Conservation (phyloP, 2,888 invertebrate species). For the Pristionchus fissidentatus region DNA sequence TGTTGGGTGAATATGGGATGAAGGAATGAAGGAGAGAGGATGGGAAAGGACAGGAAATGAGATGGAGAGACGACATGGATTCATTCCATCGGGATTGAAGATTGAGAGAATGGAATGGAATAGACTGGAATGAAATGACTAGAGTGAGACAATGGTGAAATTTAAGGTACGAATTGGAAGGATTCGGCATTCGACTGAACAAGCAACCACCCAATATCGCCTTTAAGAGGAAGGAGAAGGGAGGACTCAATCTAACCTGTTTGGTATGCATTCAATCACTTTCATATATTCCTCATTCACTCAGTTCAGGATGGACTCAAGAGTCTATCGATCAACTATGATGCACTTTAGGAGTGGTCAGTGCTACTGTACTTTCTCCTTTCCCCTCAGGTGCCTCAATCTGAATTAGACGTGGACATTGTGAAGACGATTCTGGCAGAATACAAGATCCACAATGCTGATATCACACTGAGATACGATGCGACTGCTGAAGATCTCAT, state of each 20-base stretch:
- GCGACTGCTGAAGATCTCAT: constrained; percentile 97
- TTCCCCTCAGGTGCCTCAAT: constrained; percentile 84
- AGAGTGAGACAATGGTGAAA: neutral
- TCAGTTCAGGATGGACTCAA: neutral
- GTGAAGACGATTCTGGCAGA: constrained; percentile 96
- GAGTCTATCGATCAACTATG: neutral
- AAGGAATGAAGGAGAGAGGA: neutral
- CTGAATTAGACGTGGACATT: constrained; percentile 92
- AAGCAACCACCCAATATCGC: constrained; percentile 97
- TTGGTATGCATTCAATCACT: constrained; percentile 82
- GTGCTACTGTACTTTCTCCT: neutral
- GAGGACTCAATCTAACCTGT: constrained; percentile 93
- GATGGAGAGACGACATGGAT: neutral
- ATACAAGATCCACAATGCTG: constrained; percentile 98
- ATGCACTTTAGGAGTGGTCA: no score
- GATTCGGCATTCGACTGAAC: constrained; percentile 94
- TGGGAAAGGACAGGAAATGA: constrained; percentile 2
- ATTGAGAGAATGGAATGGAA: neutral
- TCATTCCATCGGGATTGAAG: neutral
- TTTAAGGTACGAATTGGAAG: constrained; percentile 90
- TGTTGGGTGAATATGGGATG: no score
- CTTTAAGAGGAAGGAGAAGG: constrained; percentile 97
- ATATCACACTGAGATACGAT: constrained; percentile 90
- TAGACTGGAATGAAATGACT: neutral
- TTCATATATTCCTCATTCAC: neutral